Conservation (phyloP, 1,140 invertebrate genomes). For the Drosophila malerkotliana region DNA sequence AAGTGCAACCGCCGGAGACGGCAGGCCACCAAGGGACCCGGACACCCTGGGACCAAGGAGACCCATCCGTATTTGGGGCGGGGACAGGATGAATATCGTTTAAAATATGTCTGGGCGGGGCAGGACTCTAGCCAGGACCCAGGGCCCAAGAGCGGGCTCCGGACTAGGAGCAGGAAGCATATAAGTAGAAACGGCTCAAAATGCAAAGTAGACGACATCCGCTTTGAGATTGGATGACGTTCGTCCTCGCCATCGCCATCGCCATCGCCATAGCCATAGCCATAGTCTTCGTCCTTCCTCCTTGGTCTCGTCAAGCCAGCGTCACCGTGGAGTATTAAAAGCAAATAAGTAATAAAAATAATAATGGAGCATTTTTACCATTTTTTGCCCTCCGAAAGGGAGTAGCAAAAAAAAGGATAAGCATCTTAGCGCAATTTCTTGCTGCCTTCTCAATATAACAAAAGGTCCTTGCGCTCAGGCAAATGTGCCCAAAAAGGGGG, state of each 20-base stretch:
- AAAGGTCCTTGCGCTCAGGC: constrained; percentile 80
- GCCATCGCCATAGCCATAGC: constrained; percentile 7
- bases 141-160: constrained; percentile 22
- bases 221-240: constrained; percentile 82
- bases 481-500: constrained; percentile 73
- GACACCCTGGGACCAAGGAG: not conserved
- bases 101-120: constrained; percentile 73
- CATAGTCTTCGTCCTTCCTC: constrained; percentile 13
- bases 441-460: constrained; percentile 82
- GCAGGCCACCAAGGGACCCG: constrained; percentile 35
- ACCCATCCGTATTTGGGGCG: constrained; percentile 50
- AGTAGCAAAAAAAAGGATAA: constrained; percentile 78
- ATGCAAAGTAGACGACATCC: constrained; percentile 82
- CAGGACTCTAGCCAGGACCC: constrained; percentile 32
- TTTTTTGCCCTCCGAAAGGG: constrained; percentile 69
- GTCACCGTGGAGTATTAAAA: constrained; percentile 82
- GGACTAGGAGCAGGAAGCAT: constrained; percentile 72
- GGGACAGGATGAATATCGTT: constrained; percentile 58
- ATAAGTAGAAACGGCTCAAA: constrained; percentile 82
- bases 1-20: constrained; percentile 56
- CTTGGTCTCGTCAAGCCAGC: constrained; percentile 20
- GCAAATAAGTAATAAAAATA: constrained; percentile 84
- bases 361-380: constrained; percentile 83
- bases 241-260: constrained; percentile 35
- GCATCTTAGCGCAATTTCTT: constrained; percentile 82